Evolutionary conservation across 2,113 vertebrate species (phyloP), one percentile per base, ranked within the genome.

Genomic region (Spilogale gracilis): DNA sequence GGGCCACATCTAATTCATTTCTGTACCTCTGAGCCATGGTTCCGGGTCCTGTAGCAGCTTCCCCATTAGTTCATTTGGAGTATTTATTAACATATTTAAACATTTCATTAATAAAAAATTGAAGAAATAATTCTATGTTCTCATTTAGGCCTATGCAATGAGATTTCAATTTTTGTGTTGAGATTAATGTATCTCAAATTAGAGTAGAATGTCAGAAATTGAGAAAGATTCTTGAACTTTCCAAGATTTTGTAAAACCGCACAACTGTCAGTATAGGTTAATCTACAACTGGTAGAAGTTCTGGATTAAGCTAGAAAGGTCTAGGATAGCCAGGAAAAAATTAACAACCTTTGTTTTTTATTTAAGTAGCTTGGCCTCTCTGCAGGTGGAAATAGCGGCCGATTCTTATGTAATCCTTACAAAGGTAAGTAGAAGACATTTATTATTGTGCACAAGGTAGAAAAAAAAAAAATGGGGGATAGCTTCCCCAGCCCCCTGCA

Each of bases 391-490:
- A 27, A 21, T 27, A 90, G 81, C 56, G 56, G 52, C 9, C 18
- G 10, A 13, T 5, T 27, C 56, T 92, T 54, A 89, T 90, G 50
- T 50, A 43, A 60, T 48, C 60, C 8, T 27, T 13, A 63, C 3
- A 76, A 11, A 21, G 13, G 17, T 74, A 61, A 79, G 27, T 48
- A 90, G 83, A 92, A 76, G 50, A 18, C 5, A 16, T 1, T 2
- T 25, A n/a, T 48, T 79, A 13, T 23, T 43, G 0, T 58, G 13
- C 16, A n/a, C 17, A 65, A 5, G 27, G 20, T 32, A 8, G 4
- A 21, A 8, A 7, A 13, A 23, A 27, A 4, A 54, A 12, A 9
- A 2, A 1, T 38, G 32, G 32, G 3, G 54, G 0, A 30, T 43
- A 23, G 16, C 30, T 12, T 45, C 48, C 27, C 25, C 9, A 45